Percentiles rank a stretch among this genome's conserved stretches.
Conservation (phyloP, 1,140 invertebrate genomes). For the Aphelinus certus region DNA sequence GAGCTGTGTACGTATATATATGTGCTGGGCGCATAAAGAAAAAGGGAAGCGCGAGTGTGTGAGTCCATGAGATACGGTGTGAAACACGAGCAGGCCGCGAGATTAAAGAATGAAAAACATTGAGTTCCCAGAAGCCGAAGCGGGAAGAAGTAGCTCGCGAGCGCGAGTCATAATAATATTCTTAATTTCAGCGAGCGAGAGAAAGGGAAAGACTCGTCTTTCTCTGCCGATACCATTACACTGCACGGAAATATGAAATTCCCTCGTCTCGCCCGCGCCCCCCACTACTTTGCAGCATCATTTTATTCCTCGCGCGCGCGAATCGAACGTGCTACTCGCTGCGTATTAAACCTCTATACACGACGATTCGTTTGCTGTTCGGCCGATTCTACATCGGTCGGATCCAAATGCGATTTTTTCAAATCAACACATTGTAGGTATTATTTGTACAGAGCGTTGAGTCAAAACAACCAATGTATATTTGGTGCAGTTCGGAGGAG, state of each 20-base stretch:
- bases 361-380: too few relatives aligned
- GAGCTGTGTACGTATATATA: neutral
- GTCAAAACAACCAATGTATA: too few relatives aligned
- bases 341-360: too few relatives aligned
- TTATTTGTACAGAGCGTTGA: too few relatives aligned
- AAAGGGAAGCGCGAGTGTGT: conserved; percentile 13
- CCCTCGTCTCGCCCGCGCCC: neutral
- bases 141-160: conserved; percentile 32
- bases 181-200: conserved; percentile 22
- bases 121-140: conserved; percentile 58
- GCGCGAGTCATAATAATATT: conserved; percentile 41
- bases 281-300: neutral
- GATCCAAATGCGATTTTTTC: too few relatives aligned
- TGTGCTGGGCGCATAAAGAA: conserved; percentile 36
- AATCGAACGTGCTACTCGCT: too few relatives aligned
- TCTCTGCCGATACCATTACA: conserved; percentile 9
- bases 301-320: neutral
- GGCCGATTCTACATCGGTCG: too few relatives aligned
- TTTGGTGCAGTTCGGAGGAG: too few relatives aligned
- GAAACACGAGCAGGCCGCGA: conserved; percentile 57
- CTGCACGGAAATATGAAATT: conserved; percentile 31
- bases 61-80: conserved; percentile 58
- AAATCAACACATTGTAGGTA: too few relatives aligned
- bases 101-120: conserved; percentile 64
- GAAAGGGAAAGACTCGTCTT: neutral